Evolutionary conservation across 2,113 vertebrate species (phyloP).

Genomic region (Stercorarius parasiticus): DNA sequence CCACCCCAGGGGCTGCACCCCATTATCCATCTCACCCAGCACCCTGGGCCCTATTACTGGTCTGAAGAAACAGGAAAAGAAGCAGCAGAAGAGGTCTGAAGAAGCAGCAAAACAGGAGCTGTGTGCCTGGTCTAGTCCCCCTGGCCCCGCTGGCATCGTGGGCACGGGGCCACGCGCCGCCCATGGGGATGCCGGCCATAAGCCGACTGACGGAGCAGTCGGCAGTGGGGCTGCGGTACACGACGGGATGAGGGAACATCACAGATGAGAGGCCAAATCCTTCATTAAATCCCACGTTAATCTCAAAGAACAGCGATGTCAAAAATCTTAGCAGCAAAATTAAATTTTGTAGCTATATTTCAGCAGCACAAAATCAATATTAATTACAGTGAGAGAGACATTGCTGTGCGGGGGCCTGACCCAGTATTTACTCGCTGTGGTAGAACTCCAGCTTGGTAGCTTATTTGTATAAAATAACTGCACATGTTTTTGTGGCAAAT

Average conservation of each 20-base stretch:
- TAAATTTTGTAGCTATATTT: slow-evolving; percentile 62
- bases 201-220: rapidly evolving
- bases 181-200: not conserved
- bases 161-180: rapidly evolving
- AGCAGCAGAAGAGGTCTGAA: too few species aligned
- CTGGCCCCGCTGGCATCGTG: rapidly evolving
- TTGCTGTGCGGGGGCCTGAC: slow-evolving; percentile 1
- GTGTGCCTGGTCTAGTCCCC: rapidly evolving
- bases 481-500: not conserved
- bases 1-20: not conserved
- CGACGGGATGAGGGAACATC: not conserved
- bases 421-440: not conserved
- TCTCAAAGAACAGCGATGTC: slow-evolving; percentile 56
- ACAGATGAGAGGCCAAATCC: slow-evolving; percentile 52
- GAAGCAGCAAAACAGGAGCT: rapidly evolving
- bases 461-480: not conserved
- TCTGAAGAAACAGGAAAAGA: not conserved
- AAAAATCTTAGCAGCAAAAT: slow-evolving; percentile 71
- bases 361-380: slow-evolving; percentile 65
- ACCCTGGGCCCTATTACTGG: not conserved
- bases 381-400: slow-evolving; percentile 42
- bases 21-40: rapidly evolving
- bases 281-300: slow-evolving; percentile 62
- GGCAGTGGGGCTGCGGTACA: not conserved
- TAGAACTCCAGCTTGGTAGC: not conserved